Evolutionary conservation across 2,888 invertebrate genomes (phyloP).

Genomic region (Callyntrura sp.): DNA sequence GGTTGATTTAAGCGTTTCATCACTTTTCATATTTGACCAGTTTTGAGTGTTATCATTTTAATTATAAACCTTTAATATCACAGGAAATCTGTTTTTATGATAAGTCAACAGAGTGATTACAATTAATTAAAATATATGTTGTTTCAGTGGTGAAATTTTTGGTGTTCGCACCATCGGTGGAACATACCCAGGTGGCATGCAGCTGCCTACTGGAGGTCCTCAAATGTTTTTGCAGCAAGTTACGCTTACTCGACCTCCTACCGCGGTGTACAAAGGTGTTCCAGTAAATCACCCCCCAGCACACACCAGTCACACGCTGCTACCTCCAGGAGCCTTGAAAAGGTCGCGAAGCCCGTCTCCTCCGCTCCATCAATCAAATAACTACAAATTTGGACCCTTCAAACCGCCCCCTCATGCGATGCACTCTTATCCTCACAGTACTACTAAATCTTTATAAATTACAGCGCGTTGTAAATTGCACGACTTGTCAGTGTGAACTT

Average conservation of each 20-base stretch:
- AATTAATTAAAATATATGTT: background rate
- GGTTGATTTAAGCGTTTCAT: too few species aligned
- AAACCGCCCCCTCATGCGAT: slow-evolving; percentile 87
- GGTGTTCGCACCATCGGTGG: slow-evolving; percentile 81
- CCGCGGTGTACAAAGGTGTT: slow-evolving; percentile 86
- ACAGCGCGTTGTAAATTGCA: too few species aligned
- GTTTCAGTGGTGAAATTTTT: slow-evolving; percentile 84
- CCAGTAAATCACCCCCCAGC: slow-evolving; percentile 83
- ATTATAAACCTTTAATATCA: too few species aligned
- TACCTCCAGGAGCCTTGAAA: slow-evolving; percentile 86
- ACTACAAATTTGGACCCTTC: slow-evolving; percentile 87
- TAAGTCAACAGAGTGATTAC: too few species aligned
- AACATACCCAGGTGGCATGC: slow-evolving; percentile 81
- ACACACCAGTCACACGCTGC: slow-evolving; percentile 84
- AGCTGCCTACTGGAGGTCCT: slow-evolving; percentile 87
- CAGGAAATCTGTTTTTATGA: too few species aligned
- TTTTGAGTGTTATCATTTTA: too few species aligned
- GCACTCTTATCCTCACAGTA: slow-evolving; percentile 87
- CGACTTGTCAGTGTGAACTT: too few species aligned
- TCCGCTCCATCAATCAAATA: slow-evolving; percentile 86
- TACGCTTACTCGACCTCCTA: slow-evolving; percentile 84
- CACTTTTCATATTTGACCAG: too few species aligned
- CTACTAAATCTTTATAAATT: slow-evolving; percentile 1
- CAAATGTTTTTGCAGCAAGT: slow-evolving; percentile 89
- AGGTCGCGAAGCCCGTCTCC: slow-evolving; percentile 89